Base-by-base conservation (phyloP, 2,113 vertebrate genomes). In the Carassius carassius region DNA sequence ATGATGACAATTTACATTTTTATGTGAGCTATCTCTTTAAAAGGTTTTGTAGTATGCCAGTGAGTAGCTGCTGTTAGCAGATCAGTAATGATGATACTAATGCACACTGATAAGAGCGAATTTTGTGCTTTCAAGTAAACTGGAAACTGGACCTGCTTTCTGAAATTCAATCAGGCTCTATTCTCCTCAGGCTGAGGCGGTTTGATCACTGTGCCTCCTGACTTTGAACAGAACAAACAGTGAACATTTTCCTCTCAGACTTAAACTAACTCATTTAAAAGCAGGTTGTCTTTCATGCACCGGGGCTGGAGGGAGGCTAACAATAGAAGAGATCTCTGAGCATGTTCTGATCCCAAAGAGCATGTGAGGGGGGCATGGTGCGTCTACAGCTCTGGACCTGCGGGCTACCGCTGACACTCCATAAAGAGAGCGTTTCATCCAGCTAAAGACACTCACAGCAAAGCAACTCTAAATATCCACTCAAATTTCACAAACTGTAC, bases 331-430 rank as follows among this genome's bases (percentile, higher is more conserved):
- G 37, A 69, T 72, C 65, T 56, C 56, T 85, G 23, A 80, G 47
- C n/a, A 44, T 83, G 76, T 85, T 87, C 77, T 80, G 73, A 83
- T 86, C 88, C 84, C 44, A 86, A 47, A 9, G 9, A 92, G 81
- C 91, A 93, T 87, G 90, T 91, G 91, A 93, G 91, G 81, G 85
- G 76, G 85, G 88, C 86, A 87, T 88, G 90, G 91, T 51, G 76
- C 6, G 51, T 78, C 72, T 81, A 63, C 41, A 49, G 21, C 72
- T 56, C 72, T 70, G 80, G 81, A 82, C 82, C 75, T 56, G 21
- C 72, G 82, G 84, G 79, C 81, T 60, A 78, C 60, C 37, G 76
- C 60, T 44, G 54, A 81, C 7, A 54, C 72, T 83, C 49, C 62
- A 92, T 89, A 91, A 94, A 86, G 72, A 63, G 16, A 19, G 47